Conservation (phyloP, 2,113 vertebrate species). For the Caloenas nicobarica region DNA sequence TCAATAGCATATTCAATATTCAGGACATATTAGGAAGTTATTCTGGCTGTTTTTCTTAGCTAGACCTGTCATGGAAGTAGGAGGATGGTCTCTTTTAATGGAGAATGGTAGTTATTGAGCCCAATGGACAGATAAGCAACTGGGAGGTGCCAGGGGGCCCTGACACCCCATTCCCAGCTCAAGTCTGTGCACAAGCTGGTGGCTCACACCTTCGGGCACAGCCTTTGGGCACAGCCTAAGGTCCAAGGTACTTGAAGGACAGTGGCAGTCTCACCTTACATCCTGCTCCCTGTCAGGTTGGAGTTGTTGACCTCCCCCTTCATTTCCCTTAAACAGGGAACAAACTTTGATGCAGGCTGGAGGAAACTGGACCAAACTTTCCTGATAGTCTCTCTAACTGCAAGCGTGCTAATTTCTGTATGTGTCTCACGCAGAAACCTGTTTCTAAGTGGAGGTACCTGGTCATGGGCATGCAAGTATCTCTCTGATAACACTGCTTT, state of each 20-base stretch:
- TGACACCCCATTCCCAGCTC: no score
- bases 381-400: neutral
- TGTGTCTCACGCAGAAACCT: neutral
- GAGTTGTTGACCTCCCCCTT: neutral
- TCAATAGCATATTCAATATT: neutral
- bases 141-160: neutral
- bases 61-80: neutral
- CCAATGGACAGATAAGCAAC: neutral
- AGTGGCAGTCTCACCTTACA: neutral
- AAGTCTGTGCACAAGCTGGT: neutral
- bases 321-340: neutral
- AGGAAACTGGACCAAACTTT: neutral
- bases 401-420: neutral
- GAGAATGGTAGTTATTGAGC: neutral
- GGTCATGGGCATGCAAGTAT: rapidly evolving
- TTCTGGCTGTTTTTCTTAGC: neutral
- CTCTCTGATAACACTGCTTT: neutral
- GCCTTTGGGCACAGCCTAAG: no score
- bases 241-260: neutral
- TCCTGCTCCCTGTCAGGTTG: neutral
- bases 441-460: neutral
- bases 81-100: neutral
- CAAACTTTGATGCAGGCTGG: neutral
- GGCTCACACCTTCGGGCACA: neutral
- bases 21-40: neutral